Percentiles rank a stretch among this genome's conserved stretches.
These are phyloP conservation scores for Danio tinwini DNA, from an alignment of 2,797 vertebrate species.

Conservation along the genomic window DNA sequence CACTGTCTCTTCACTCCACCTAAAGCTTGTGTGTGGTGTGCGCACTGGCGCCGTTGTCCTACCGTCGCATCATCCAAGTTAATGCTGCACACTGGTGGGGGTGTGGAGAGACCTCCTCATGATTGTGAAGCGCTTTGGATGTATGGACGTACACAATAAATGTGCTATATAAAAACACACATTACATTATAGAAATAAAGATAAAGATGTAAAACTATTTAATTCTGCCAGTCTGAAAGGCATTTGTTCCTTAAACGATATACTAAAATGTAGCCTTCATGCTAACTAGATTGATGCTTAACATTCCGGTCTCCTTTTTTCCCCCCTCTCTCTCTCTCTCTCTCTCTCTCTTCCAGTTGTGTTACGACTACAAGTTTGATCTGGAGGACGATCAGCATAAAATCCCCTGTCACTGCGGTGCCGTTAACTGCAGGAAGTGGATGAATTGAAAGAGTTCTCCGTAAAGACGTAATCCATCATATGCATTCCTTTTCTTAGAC, in stretches of 20 bases:
- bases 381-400: constrained; percentile 99
- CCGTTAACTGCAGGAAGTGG: constrained; percentile 98
- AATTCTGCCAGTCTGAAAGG: background rate
- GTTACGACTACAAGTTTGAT: constrained; percentile 98
- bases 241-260: background rate
- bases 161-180: no score
- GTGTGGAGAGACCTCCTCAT: no score
- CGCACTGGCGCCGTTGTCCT: no score
- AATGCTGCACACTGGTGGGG: no score
- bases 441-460: constrained; percentile 85
- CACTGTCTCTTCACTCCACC: no score
- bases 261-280: background rate
- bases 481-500: constrained; percentile 71
- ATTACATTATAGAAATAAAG: no score
- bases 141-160: no score
- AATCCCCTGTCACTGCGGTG: constrained; percentile 98
- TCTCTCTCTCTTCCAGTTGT: constrained; percentile 78
- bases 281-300: background rate
- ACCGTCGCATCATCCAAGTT: no score
- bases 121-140: no score
- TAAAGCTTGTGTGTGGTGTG: no score
- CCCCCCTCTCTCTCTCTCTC: no score
- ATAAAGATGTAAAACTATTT: no score
- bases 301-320: background rate
- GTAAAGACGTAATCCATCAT: constrained; percentile 33